Base-by-base conservation (phyloP, 2,888 invertebrate genomes). In the Odontothrips loti region DNA sequence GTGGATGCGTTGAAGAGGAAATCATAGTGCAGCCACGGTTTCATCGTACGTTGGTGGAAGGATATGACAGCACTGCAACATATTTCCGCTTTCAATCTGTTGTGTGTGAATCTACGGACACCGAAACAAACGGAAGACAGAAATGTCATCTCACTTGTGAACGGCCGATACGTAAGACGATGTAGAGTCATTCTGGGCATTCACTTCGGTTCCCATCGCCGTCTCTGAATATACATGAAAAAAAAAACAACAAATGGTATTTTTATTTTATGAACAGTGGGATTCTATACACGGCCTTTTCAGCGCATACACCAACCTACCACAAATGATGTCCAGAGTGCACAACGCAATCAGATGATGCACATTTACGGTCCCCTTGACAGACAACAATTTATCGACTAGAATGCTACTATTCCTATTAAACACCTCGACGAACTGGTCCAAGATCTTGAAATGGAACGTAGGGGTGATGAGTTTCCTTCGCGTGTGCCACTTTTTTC, bases 261-360 rank as follows among this genome's bases (percentile, higher is more conserved):
- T 48, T 11, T 51, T 51, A 12, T 15, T 6, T 15, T 9, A 15
- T 51, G 17, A 17, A 51, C 17, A 1, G 23, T 68, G 11, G 2
- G 20, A 51, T 20, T 51, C 10, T 2, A 20, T 3, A 51, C 20
- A 17, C 12, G 48, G 9, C 10, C 48, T 11, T 11, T 48, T 48
- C 48, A 9, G 12, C 9, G 48, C 12, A 12, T 48, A 48, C 48
- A 11, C 12, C 51, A 51, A 3, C 51, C 15, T 51, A 75, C 68
- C 68, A 27, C 68, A 75, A 27, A 75, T 75, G 68, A 75, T 75
- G 68, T 75, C 68, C 23, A 75, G 68, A 4, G 68, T 75, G 27
- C 68, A 75, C 27, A 75, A 12, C 3, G 68, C 27, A 27, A 75
- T 23, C 23, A 75, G 68, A 1, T n/a, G 23, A 27, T 75, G 68